Conservation (phyloP, 92 coral and sea anemone genomes). For the Phenganax subtilis region DNA sequence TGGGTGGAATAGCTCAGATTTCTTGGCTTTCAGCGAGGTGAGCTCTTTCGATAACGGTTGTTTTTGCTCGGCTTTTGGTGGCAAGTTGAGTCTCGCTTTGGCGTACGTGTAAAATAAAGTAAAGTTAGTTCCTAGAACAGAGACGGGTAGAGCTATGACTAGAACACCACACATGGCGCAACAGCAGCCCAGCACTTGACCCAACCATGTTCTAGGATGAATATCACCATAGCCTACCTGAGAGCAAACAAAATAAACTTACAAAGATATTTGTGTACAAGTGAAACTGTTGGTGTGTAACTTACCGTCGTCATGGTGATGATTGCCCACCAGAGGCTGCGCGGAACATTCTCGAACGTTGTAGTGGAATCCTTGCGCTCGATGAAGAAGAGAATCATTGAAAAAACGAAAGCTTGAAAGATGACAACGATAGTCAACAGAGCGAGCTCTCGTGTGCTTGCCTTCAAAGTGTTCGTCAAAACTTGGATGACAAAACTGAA, state of each 20-base stretch:
- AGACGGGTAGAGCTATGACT: slow-evolving; percentile 95
- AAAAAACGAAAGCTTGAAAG: slow-evolving; percentile 87
- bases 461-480: slow-evolving; percentile 87
- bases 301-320: slow-evolving; percentile 98
- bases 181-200: slow-evolving; percentile 88
- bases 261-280: not conserved
- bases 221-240: slow-evolving; percentile 99
- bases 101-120: slow-evolving; percentile 92
- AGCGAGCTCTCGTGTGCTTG: slow-evolving; percentile 81
- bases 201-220: slow-evolving; percentile 89
- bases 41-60: slow-evolving; percentile 86
- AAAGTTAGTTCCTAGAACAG: slow-evolving; percentile 94
- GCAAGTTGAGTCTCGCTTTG: slow-evolving; percentile 93
- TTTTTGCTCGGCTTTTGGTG: slow-evolving; percentile 70
- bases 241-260: not conserved
- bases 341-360: slow-evolving; percentile 77
- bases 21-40: slow-evolving; percentile 75
- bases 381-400: slow-evolving; percentile 78
- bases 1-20: slow-evolving; percentile 37
- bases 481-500: slow-evolving; percentile 91
- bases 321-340: slow-evolving; percentile 98
- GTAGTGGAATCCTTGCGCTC: slow-evolving; percentile 62
- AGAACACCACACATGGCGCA: slow-evolving; percentile 98
- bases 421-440: slow-evolving; percentile 74
- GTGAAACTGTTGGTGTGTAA: not conserved